Percentiles rank a stretch among this genome's conserved stretches.
Conservation (phyloP, 2,888 invertebrate genomes). For the Melieria omissa region DNA sequence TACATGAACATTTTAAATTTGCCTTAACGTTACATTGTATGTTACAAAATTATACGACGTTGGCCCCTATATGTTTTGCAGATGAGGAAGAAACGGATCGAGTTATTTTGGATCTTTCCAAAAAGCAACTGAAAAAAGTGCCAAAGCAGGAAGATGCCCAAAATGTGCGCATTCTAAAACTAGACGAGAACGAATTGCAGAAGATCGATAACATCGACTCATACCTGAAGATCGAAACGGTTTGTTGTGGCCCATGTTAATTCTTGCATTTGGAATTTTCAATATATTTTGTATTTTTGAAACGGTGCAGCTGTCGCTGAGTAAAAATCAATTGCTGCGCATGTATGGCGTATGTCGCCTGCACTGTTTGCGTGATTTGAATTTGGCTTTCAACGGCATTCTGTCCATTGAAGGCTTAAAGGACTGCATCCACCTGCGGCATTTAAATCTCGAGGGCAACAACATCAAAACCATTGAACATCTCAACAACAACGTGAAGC, state of each 20-base stretch:
- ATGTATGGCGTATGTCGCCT: constrained; percentile 89
- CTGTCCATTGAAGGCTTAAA: constrained; percentile 90
- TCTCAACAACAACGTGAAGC: constrained; percentile 81
- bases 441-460: constrained; percentile 87
- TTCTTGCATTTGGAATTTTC: constrained; percentile 23
- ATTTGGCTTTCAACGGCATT: constrained; percentile 89
- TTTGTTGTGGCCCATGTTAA: constrained; percentile 60
- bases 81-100: constrained; percentile 62
- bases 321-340: constrained; percentile 84
- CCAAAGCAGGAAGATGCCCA: constrained; percentile 77
- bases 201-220: constrained; percentile 88
- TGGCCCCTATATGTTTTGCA: constrained; percentile 36
- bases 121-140: constrained; percentile 84
- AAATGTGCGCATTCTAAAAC: constrained; percentile 76
- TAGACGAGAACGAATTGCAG: constrained; percentile 89
- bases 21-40: too few relatives aligned
- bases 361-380: constrained; percentile 81
- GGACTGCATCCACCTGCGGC: constrained; percentile 82
- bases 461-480: constrained; percentile 94
- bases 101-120: constrained; percentile 78
- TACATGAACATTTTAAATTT: too few relatives aligned
- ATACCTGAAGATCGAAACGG: constrained; percentile 81
- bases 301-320: constrained; percentile 79
- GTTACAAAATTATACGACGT: not conserved
- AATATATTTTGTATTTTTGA: constrained; percentile 38